Evolutionary conservation across 2,113 vertebrate genomes (phyloP).

Genomic region (Cardinalis cardinalis): DNA sequence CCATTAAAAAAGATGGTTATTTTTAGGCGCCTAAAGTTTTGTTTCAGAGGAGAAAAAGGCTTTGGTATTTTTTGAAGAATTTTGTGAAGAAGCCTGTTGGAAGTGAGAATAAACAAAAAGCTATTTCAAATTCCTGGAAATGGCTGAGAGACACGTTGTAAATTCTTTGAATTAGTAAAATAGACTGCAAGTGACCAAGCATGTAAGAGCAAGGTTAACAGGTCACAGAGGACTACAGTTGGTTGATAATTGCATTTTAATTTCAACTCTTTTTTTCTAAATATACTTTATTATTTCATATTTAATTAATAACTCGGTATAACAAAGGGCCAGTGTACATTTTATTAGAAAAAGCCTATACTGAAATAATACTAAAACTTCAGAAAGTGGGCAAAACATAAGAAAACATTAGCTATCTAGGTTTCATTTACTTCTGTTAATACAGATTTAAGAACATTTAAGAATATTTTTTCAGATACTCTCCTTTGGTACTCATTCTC

Average conservation of each 20-base stretch:
- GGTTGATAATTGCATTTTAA: neutral
- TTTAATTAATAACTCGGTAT: neutral
- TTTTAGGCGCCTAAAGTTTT: slow-evolving; percentile 18
- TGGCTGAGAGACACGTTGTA: neutral
- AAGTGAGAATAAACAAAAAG: slow-evolving; percentile 21
- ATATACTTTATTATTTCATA: neutral
- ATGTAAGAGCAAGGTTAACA: neutral
- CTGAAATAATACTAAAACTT: neutral
- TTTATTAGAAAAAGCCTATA: neutral
- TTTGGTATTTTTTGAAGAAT: neutral
- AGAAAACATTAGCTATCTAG: neutral
- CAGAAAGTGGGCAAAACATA: neutral
- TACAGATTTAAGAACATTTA: neutral
- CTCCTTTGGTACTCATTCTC: accelerated
- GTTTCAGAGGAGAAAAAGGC: neutral
- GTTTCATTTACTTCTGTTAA: neutral
- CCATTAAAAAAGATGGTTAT: neutral
- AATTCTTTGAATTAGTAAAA: slow-evolving; percentile 48
- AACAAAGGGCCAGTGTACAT: neutral
- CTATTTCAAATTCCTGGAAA: slow-evolving; percentile 44
- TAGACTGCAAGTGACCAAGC: neutral
- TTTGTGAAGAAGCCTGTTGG: neutral
- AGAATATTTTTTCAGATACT: neutral
- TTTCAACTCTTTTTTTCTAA: neutral
- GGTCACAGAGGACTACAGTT: neutral